phyloP scores from a whole-genome alignment of 2,113 vertebrate genomes.

The Malaclemys terrapin region DNA sequence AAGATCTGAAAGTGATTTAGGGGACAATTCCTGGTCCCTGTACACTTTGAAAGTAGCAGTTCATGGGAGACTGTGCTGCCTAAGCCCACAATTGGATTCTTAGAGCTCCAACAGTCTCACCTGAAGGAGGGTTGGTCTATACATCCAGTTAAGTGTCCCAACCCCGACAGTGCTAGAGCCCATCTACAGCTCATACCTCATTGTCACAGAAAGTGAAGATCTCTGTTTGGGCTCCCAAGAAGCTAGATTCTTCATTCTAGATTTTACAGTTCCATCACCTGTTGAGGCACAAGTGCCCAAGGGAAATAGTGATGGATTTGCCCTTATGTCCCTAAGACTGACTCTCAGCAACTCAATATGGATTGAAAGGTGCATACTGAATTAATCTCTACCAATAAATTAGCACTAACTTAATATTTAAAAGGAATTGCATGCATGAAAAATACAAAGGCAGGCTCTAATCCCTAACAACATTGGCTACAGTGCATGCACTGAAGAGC shows the following conservation, averaged over 20 bases:
- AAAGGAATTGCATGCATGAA: neutral
- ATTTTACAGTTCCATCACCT: neutral
- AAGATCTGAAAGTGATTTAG: neutral
- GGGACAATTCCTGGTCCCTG: neutral
- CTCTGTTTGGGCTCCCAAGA: neutral
- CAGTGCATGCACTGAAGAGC: neutral
- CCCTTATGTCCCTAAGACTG: neutral
- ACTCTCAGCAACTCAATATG: neutral
- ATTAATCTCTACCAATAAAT: neutral
- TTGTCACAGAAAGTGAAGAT: neutral
- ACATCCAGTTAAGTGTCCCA: accelerated
- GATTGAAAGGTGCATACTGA: neutral
- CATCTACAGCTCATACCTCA: neutral
- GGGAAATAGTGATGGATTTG: too few relatives aligned
- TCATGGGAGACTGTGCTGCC: too few relatives aligned
- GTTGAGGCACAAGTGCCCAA: too few relatives aligned
- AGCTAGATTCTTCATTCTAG: neutral
- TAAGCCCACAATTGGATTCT: neutral
- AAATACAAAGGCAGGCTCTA: neutral
- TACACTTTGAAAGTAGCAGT: neutral
- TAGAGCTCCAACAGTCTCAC: neutral
- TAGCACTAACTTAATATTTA: neutral
- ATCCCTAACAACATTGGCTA: neutral
- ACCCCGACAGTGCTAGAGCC: neutral
- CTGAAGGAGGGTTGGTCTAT: neutral